Evolutionary conservation across 1,140 invertebrate genomes (phyloP).

Genomic region (Danaus plexippus): DNA sequence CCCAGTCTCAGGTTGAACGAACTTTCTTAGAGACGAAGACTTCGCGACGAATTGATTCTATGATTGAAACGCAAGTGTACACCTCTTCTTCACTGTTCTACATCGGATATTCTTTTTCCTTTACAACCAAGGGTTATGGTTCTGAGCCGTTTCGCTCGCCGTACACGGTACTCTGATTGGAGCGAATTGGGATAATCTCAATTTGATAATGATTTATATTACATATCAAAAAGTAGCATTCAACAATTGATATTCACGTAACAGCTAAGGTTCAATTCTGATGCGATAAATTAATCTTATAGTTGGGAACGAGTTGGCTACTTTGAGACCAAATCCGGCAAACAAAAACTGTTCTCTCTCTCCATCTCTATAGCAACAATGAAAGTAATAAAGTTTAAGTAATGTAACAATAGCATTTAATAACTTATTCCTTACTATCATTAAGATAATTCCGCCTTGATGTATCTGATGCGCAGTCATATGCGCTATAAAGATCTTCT

Average conservation of each 20-base stretch:
- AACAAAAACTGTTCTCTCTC: no score
- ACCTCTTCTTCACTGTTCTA: slow-evolving; percentile 6
- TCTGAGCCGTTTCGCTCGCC: slow-evolving; percentile 1
- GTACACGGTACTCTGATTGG: slow-evolving; percentile 31
- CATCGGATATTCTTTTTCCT: slow-evolving; percentile 5
- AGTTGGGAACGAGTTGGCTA: no score
- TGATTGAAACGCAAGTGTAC: slow-evolving; percentile 28
- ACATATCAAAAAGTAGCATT: neutral
- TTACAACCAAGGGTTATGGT: slow-evolving; percentile 5
- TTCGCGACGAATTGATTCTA: slow-evolving; percentile 39
- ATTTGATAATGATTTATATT: slow-evolving; percentile 22
- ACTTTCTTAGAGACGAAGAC: slow-evolving; percentile 22
- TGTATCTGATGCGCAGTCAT: slow-evolving; percentile 8
- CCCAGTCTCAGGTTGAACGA: slow-evolving; percentile 25
- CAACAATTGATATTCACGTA: no score
- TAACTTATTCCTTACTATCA: no score
- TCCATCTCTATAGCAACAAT: no score
- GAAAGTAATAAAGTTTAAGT: no score
- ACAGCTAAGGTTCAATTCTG: no score
- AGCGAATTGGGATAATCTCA: slow-evolving; percentile 31
- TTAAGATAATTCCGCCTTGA: no score
- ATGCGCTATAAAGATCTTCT: slow-evolving; percentile 17
- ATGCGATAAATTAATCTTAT: no score
- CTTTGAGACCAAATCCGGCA: no score
- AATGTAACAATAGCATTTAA: no score